A percentile compares a stretch with the other conserved stretches of the same genome.
phyloP scores from a whole-genome alignment of 2,797 vertebrate genomes.

The Phoxinus dragarum region DNA sequence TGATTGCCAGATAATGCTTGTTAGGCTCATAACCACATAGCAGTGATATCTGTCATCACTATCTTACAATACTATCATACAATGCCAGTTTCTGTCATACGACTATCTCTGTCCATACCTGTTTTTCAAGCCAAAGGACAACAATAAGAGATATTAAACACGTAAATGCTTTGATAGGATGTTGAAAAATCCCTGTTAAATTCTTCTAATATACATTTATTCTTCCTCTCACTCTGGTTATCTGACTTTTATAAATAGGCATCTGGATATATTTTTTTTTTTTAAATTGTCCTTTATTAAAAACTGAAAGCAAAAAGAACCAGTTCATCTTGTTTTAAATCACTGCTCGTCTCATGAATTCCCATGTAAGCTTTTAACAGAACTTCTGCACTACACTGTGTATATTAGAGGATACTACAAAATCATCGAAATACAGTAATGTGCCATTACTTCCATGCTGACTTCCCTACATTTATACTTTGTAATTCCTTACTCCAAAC shows the following conservation, averaged over 20 bases:
- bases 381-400: not conserved
- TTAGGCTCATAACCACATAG: not conserved
- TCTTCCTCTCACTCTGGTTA: not conserved
- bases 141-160: not conserved
- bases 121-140: constrained; percentile 58
- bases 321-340: constrained; percentile 18
- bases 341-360: not conserved
- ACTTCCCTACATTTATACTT: not conserved
- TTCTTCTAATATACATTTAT: not conserved
- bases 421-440: not conserved
- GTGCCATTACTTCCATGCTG: not conserved
- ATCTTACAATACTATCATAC: not conserved
- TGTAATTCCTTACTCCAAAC: constrained; percentile 18
- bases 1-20: not conserved
- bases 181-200: not conserved
- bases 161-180: not conserved
- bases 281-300: not conserved
- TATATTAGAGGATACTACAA: not conserved
- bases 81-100: constrained; percentile 6
- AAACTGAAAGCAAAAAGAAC: constrained; percentile 3
- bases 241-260: not conserved
- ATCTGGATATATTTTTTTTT: too few relatives aligned
- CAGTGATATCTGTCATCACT: not conserved
- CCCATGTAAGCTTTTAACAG: not conserved
- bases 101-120: constrained; percentile 35